Conservation (phyloP, 2,113 vertebrate genomes). For the Agapornis roseicollis region DNA sequence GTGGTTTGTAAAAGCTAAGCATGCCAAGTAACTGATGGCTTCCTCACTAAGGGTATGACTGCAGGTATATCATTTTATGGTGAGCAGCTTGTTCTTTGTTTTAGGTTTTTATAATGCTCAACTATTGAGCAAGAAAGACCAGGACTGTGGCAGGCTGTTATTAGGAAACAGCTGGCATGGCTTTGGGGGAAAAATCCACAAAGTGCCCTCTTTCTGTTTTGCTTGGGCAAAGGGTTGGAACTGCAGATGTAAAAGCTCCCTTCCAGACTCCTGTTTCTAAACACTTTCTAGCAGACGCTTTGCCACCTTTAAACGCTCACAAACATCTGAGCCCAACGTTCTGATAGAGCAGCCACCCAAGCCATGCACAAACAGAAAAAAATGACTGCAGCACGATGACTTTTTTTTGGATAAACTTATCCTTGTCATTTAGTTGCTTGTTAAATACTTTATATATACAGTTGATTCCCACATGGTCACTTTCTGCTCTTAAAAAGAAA, state of each 20-base stretch:
- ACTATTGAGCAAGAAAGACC: background rate
- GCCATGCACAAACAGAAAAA: background rate
- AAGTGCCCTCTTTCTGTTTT: background rate
- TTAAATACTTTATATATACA: background rate
- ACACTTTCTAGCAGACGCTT: background rate
- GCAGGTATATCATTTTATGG: background rate
- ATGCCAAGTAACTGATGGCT: background rate
- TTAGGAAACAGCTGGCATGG: background rate
- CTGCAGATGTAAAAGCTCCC: background rate
- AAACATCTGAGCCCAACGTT: background rate
- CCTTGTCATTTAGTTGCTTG: background rate
- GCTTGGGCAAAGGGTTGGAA: background rate
- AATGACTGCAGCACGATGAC: background rate
- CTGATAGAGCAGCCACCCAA: background rate
- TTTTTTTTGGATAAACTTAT: background rate
- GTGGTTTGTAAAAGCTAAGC: background rate
- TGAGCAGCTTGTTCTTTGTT: background rate
- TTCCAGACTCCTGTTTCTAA: background rate
- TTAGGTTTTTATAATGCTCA: background rate
- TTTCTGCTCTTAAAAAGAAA: background rate
- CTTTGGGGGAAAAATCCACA: background rate
- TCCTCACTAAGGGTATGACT: background rate
- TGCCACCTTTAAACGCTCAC: background rate
- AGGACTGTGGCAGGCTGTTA: background rate
- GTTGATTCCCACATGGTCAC: background rate